phyloP scores from a whole-genome alignment of 1,140 invertebrate genomes.

The Polypedilum pembai region DNA sequence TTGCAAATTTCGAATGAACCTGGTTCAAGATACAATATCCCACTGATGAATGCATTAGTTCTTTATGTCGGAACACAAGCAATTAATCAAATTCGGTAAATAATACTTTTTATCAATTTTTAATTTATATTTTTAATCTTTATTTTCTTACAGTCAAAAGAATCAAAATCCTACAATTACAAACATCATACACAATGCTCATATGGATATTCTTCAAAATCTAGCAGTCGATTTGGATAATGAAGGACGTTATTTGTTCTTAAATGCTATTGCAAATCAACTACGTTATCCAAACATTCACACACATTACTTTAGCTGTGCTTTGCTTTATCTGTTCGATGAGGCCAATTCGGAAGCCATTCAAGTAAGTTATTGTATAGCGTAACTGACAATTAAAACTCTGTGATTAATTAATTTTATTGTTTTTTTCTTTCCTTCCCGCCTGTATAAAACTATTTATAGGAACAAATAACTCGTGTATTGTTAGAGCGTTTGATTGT shows the following conservation, averaged over 20 bases:
- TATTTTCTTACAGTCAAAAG: constrained; percentile 53
- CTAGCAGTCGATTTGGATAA: constrained; percentile 95
- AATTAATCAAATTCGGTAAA: constrained; percentile 65
- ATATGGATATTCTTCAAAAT: constrained; percentile 99
- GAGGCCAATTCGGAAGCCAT: constrained; percentile 96
- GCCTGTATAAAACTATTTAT: background rate
- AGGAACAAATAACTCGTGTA: constrained; percentile 82
- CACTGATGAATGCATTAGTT: constrained; percentile 93
- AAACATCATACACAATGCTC: constrained; percentile 92
- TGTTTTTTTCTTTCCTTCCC: background rate
- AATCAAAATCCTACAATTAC: constrained; percentile 87
- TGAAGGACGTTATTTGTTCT: constrained; percentile 91
- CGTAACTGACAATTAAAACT: background rate
- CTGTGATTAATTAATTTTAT: background rate
- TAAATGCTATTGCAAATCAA: constrained; percentile 98
- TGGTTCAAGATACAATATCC: constrained; percentile 89
- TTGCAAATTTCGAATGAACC: constrained; percentile 79
- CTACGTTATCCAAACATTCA: constrained; percentile 98
- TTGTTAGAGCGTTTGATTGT: constrained; percentile 94
- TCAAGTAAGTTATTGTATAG: constrained; percentile 51
- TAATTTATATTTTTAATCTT: constrained; percentile 6
- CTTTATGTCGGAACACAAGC: constrained; percentile 96
- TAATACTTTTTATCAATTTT: constrained; percentile 25
- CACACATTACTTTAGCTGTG: constrained; percentile 98
- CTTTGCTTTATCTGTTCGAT: constrained; percentile 92